Evolutionary conservation across 2,113 vertebrate genomes (phyloP).

Genomic region (Lepus americanus): DNA sequence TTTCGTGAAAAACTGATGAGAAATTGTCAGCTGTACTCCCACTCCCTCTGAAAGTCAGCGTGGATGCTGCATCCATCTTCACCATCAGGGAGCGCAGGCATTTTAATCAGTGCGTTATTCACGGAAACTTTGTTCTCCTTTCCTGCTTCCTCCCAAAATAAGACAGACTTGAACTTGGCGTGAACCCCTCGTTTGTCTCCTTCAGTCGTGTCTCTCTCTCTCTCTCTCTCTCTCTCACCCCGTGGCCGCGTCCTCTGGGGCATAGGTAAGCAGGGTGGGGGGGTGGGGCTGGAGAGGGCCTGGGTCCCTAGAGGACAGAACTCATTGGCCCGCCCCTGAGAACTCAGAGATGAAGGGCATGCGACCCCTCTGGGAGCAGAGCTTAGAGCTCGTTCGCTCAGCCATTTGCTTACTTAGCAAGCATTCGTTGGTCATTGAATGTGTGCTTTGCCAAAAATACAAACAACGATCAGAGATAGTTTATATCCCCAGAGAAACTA

Average conservation of each 20-base stretch:
- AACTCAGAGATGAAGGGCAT: not conserved
- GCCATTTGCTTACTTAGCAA: not conserved
- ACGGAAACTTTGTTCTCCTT: constrained; percentile 79
- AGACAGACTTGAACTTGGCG: constrained; percentile 76
- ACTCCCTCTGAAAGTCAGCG: constrained; percentile 74
- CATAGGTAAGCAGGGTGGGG: not conserved
- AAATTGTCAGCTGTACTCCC: constrained; percentile 82
- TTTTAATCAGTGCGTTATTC: constrained; percentile 82
- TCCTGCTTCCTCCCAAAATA: constrained; percentile 81
- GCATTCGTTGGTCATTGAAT: not conserved
- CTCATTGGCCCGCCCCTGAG: not conserved
- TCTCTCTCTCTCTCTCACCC: not conserved
- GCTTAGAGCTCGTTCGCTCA: constrained; percentile 10
- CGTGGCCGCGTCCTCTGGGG: not conserved
- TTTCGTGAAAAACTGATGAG: constrained; percentile 75
- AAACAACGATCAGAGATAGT: not conserved
- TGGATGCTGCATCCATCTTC: constrained; percentile 76
- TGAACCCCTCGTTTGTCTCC: constrained; percentile 77
- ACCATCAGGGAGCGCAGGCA: constrained; percentile 66
- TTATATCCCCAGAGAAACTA: not conserved
- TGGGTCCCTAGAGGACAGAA: not conserved
- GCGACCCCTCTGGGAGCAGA: not conserved
- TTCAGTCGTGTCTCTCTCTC: constrained; percentile 27
- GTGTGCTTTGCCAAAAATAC: not conserved
- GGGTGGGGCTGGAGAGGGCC: not conserved